These are phyloP conservation scores for Microtus montanus DNA, from an alignment of 2,113 vertebrate genomes.

Conservation along the genomic window DNA sequence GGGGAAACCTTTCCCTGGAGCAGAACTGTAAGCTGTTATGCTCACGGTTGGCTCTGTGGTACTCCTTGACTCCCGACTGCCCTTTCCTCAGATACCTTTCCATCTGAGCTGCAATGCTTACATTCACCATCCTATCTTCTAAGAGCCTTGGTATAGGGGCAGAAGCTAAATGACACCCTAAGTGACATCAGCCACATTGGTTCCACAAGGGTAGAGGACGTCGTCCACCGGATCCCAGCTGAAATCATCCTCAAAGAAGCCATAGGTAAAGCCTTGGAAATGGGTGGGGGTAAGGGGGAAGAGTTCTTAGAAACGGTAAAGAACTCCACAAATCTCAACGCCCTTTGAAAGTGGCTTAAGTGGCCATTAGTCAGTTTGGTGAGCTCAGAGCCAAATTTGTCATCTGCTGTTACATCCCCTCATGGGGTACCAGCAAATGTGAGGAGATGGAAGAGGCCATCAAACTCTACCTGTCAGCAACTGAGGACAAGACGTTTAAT, in stretches of 20 bases:
- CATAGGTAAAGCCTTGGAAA: constrained; percentile 96
- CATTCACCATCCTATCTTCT: neutral
- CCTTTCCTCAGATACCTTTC: no score
- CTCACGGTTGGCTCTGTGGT: no score
- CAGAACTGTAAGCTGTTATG: no score
- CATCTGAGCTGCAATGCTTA: no score
- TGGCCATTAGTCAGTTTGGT: constrained; percentile 92
- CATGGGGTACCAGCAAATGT: constrained; percentile 98
- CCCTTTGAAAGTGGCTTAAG: constrained; percentile 95
- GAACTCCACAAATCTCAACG: constrained; percentile 97
- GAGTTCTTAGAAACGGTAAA: constrained; percentile 95
- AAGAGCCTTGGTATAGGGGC: neutral
- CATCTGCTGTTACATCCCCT: constrained; percentile 98
- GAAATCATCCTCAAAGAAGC: neutral
- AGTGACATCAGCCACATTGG: neutral
- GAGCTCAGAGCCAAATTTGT: constrained; percentile 97
- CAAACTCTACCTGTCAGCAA: constrained; percentile 96
- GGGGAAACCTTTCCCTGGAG: no score
- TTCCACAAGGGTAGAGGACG: neutral
- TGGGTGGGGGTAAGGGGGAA: constrained; percentile 90
- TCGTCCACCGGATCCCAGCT: neutral
- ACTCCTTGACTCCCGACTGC: no score
- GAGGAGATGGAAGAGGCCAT: constrained; percentile 98
- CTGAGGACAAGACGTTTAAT: constrained; percentile 97
- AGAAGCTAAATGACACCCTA: neutral